Conservation (phyloP, 1,140 invertebrate species). For the Meloidogyne exigua region DNA sequence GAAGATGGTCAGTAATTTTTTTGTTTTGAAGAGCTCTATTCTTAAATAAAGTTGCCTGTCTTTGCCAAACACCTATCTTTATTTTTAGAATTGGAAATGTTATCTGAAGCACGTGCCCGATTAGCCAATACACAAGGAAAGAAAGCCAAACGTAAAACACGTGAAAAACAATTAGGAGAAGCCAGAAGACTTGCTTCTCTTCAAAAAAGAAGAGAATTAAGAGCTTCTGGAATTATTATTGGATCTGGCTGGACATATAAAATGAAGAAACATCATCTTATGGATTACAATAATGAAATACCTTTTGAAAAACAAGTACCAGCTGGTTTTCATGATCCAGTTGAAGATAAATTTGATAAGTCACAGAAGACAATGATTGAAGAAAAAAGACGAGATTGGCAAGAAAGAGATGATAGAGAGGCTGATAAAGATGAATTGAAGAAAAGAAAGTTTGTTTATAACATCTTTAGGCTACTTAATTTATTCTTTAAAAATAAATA, state of each 20-base stretch:
- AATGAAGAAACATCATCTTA: constrained; percentile 75
- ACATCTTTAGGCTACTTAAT: not conserved
- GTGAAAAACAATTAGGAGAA: constrained; percentile 97
- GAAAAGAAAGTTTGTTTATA: constrained; percentile 44
- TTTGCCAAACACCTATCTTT: no score
- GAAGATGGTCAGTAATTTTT: no score
- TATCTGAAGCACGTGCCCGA: constrained; percentile 94
- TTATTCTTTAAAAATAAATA: not conserved
- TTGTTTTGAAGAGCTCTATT: no score
- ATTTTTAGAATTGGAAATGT: constrained; percentile 87
- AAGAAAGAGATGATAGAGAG: constrained; percentile 71
- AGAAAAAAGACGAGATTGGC: constrained; percentile 42
- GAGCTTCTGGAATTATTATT: constrained; percentile 92
- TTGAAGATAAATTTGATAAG: constrained; percentile 57
- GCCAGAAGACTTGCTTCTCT: constrained; percentile 89
- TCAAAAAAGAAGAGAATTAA: constrained; percentile 90
- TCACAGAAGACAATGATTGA: constrained; percentile 29
- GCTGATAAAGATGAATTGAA: constrained; percentile 76
- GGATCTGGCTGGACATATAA: constrained; percentile 61
- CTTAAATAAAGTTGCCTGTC: no score
- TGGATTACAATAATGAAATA: constrained; percentile 97
- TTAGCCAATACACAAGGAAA: constrained; percentile 99
- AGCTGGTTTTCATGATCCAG: constrained; percentile 60
- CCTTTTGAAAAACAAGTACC: constrained; percentile 62
- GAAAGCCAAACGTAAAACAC: constrained; percentile 95